Conservation (phyloP, 1,140 invertebrate genomes). For the Procambarus clarkii region DNA sequence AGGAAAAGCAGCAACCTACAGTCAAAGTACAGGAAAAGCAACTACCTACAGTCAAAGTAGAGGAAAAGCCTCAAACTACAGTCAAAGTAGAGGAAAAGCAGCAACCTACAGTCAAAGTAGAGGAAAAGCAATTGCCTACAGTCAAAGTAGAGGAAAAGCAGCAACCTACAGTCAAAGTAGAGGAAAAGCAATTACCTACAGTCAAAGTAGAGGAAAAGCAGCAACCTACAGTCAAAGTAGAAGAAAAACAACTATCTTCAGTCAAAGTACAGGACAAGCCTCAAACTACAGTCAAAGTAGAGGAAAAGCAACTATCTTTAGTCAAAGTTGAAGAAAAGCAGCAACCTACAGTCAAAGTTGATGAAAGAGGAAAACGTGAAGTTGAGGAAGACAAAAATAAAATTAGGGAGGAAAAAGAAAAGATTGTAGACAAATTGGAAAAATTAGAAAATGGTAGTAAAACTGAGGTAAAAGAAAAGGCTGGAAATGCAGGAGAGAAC, state of each 20-base stretch:
- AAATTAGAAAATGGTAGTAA: neutral
- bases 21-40: neutral
- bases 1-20: neutral
- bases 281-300: neutral
- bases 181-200: neutral
- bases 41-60: neutral
- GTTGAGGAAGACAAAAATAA: neutral
- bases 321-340: neutral
- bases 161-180: neutral
- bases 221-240: neutral
- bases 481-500: neutral
- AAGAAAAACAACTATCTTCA: neutral
- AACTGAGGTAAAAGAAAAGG: constrained; percentile 1
- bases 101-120: neutral
- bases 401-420: neutral
- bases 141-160: neutral
- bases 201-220: neutral
- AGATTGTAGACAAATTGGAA: neutral
- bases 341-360: neutral
- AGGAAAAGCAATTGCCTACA: neutral
- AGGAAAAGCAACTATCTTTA: neutral
- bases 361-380: neutral
- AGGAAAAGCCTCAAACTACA: neutral
- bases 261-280: neutral
- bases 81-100: neutral